Evolutionary conservation across 2,113 vertebrate species (phyloP).

Genomic region (Pachyramphus minor): DNA sequence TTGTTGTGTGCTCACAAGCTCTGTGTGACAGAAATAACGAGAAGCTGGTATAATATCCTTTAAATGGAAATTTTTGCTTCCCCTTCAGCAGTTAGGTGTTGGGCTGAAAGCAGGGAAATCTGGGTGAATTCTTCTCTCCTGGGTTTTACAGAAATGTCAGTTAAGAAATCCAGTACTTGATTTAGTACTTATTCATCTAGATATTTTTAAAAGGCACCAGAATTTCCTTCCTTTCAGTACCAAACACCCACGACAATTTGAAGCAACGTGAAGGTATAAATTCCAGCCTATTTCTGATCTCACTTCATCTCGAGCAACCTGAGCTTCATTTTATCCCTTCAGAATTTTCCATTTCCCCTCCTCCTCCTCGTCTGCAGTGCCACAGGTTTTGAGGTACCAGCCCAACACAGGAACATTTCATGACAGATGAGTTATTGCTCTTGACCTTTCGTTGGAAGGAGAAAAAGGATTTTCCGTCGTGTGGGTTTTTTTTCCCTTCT

Average conservation of each 20-base stretch:
- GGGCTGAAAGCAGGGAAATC: neutral
- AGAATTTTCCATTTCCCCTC: neutral
- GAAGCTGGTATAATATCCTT: neutral
- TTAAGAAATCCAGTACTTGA: neutral
- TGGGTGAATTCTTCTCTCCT: neutral
- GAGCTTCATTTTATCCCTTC: neutral
- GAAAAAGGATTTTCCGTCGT: neutral
- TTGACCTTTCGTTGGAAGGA: neutral
- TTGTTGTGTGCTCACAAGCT: neutral
- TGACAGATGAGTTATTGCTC: neutral
- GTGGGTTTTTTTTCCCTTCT: neutral
- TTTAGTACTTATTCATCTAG: neutral
- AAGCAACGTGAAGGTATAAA: neutral
- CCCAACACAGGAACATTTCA: neutral
- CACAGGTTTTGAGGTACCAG: neutral
- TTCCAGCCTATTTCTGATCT: neutral
- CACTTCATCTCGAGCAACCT: neutral
- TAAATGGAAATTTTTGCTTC: neutral
- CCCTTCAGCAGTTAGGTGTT: neutral
- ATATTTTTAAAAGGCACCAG: neutral
- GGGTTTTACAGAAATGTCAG: neutral
- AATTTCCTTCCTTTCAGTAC: neutral
- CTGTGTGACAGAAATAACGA: neutral
- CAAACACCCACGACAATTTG: neutral
- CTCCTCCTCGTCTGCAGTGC: rapidly evolving